Base-by-base conservation (phyloP, 1,140 invertebrate genomes). In the Palaemon carinicauda region DNA sequence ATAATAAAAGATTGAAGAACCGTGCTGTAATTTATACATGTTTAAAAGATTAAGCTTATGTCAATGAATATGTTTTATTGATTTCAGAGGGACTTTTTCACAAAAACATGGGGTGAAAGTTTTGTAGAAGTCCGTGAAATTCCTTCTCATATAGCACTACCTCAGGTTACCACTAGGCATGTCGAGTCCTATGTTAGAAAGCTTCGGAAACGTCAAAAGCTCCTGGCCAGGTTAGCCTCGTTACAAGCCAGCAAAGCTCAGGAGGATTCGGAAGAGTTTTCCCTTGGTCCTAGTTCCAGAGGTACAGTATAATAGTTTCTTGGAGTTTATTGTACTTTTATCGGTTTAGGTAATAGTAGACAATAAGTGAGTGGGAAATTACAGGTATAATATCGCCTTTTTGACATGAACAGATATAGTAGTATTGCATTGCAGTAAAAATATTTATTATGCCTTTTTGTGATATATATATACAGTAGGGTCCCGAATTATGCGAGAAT, bases 51-150 rank as follows among this genome's bases (percentile, higher is more conserved):
- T 60, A 17, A 60, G 7, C 21, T 33, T 77, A 12, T 74, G 12
- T 17, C 7, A 73, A 21, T 74, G 15, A 60, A 21, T 52, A 12
- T 41, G 1, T 41, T 41, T 41, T 41, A 12, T 7, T 41, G 5
- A 41, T 41, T 41, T 41, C 92, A 91, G 92, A 92, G 92, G 90
- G 97, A 98, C 91, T 97, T 99, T 90, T 98, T 99, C 90, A 98
- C 98, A 1, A 97, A 97, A 92, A 98, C 97, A 88, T 99, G 98
- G 98, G 98, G 98, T 56, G 97, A 98, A 90, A 94, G 94, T 83
- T 99, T 99, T 92, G 94, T 98, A 10, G 97, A 98, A 87, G 95
- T 95, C 89, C 92, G 93, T 31, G 93, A 94, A 21, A 94, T 98
- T 90, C 93, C 95, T 27, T 94, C 94, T 81, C 96, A 96, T 89